Base-by-base conservation (phyloP, 1,140 invertebrate genomes). In the Saccostrea echinata region DNA sequence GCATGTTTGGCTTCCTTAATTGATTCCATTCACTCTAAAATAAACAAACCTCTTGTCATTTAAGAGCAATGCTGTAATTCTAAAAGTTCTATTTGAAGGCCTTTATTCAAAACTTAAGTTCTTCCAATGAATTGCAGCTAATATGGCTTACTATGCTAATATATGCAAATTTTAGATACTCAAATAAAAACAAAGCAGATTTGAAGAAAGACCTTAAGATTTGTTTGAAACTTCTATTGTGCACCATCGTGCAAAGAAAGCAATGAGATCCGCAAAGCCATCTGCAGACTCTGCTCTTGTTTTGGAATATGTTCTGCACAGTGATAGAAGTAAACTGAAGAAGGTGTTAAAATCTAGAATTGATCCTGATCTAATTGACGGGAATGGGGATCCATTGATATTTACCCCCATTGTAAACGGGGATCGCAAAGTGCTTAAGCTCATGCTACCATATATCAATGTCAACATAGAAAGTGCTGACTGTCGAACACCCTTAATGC, bases 391-490 rank as follows among this genome's bases (percentile, higher is more conserved):
- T 9, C 64, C 64, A 30, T 27, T 68, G 64, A 11, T 30, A 27
- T 68, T 68, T 24, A 68, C 64, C 0, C n/a, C n/a, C 27, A 68
- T 68, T 24, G 64, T 68, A n/a, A n/a, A 68, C 27, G 64, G 64
- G 3, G 64, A 68, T 68, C 4, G n/a, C 3, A 24, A 71, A 71
- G 30, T 24, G 1, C 68, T 71, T 8, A 16, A 3, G 3, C 24
- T 24, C 13, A 27, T 71, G 30, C 13, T 71, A 0, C 2, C 24
- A 3, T 33, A 71, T 18, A 30, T 4, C 8, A 61, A 87, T 43
- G 86, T 87, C 52, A n/a, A 87, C 27, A 71, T 87, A 30, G 86
- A 68, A n/a, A 82, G 71, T 53, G 61, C n/a, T 1, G 52, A 84
- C 53, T 76, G 86, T 12, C 81, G 64, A 27, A 71, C 86, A 53